phyloP scores from a whole-genome alignment of 2,888 invertebrate species.

The Yponomeuta plumbellus region DNA sequence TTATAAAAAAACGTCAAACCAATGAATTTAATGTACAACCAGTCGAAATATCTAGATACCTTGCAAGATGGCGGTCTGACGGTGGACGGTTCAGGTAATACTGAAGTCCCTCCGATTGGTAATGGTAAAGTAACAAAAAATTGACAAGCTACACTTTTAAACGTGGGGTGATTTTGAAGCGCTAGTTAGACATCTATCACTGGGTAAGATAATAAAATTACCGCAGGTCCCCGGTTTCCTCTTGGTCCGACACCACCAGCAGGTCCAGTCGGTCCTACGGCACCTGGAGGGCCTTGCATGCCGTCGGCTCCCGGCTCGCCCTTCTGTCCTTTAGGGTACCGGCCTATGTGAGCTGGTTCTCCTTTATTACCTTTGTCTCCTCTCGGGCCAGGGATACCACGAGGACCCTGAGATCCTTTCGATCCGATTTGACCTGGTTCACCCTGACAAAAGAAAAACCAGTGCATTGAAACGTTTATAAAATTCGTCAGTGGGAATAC shows the following conservation, averaged over 20 bases:
- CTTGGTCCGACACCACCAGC: constrained; percentile 76
- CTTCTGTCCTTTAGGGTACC: constrained; percentile 86
- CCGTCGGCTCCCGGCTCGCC: constrained; percentile 90
- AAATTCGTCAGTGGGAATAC: background rate
- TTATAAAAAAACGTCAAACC: too few relatives aligned
- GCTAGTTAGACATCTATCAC: too few relatives aligned
- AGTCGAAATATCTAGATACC: too few relatives aligned
- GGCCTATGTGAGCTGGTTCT: constrained; percentile 84
- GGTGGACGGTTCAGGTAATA: too few relatives aligned
- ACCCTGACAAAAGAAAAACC: constrained; percentile 72
- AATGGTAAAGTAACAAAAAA: too few relatives aligned
- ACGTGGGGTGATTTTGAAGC: too few relatives aligned
- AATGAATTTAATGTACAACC: too few relatives aligned
- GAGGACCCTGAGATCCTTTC: constrained; percentile 83
- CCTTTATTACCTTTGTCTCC: constrained; percentile 88
- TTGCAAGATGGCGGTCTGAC: too few relatives aligned
- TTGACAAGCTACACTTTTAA: too few relatives aligned
- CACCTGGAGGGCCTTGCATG: constrained; percentile 79
- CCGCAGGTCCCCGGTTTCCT: constrained; percentile 78
- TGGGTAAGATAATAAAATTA: constrained; percentile 43
- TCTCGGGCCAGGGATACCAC: constrained; percentile 81
- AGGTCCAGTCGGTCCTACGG: constrained; percentile 79
- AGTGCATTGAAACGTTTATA: constrained; percentile 12
- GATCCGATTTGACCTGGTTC: constrained; percentile 82
- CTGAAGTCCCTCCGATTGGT: too few relatives aligned